phyloP scores from a whole-genome alignment of 1,140 invertebrate genomes.

The Eumeta japonica region DNA sequence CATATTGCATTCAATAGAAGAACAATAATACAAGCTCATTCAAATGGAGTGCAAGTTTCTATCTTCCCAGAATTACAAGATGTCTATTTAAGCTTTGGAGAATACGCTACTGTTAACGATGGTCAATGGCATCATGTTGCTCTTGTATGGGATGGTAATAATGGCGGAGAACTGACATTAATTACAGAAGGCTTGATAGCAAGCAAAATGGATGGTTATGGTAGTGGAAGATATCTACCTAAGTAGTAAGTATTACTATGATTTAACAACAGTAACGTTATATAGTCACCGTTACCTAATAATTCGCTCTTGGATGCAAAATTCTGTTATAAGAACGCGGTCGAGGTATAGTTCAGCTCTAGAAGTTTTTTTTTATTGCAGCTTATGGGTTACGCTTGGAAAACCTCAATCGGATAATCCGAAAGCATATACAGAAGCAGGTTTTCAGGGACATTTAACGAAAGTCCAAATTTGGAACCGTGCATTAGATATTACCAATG shows the following conservation, averaged over 20 bases:
- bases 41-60: slow-evolving; percentile 85
- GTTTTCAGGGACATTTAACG: slow-evolving; percentile 93
- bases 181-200: slow-evolving; percentile 92
- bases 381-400: slow-evolving; percentile 89
- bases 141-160: slow-evolving; percentile 87
- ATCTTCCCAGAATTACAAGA: slow-evolving; percentile 85
- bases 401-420: slow-evolving; percentile 75
- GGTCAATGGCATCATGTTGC: slow-evolving; percentile 97
- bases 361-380: slow-evolving; percentile 45
- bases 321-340: no score
- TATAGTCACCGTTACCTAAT: no score
- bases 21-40: slow-evolving; percentile 84
- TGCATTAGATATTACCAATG: slow-evolving; percentile 84
- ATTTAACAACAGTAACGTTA: no score
- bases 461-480: slow-evolving; percentile 94
- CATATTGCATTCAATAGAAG: slow-evolving; percentile 77
- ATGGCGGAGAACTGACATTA: slow-evolving; percentile 78
- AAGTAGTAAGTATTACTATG: slow-evolving; percentile 66
- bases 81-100: slow-evolving; percentile 86
- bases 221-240: slow-evolving; percentile 73
- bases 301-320: no score
- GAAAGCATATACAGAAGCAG: slow-evolving; percentile 77
- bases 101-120: slow-evolving; percentile 91
- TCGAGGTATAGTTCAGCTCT: slow-evolving; percentile 3
- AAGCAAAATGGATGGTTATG: slow-evolving; percentile 84